Conservation (phyloP, 1,140 invertebrate species). For the Drosophila tristis region DNA sequence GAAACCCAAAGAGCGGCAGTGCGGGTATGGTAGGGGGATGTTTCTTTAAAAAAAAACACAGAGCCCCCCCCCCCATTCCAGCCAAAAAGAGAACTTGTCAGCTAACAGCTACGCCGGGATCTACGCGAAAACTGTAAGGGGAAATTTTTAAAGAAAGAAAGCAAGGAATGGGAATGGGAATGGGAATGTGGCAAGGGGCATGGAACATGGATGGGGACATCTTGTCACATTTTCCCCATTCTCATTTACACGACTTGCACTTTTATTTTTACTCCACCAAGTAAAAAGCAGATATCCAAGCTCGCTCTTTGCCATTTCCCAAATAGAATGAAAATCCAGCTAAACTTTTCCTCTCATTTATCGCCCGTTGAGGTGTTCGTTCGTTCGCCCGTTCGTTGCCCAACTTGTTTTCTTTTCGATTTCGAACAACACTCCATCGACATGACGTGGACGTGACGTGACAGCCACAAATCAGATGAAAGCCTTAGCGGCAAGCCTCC, state of each 20-base stretch:
- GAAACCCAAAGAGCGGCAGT: conserved; percentile 10
- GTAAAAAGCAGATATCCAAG: too few relatives aligned
- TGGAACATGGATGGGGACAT: conserved; percentile 13
- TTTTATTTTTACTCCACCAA: conserved; percentile 9
- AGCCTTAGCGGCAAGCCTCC: conserved; percentile 9
- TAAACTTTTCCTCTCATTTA: not conserved
- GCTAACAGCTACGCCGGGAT: not conserved
- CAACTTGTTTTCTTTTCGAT: conserved; percentile 6
- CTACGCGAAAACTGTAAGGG: conserved; percentile 21
- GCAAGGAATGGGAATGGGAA: conserved; percentile 8
- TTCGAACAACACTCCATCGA: conserved; percentile 32
- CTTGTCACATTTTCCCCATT: conserved; percentile 24
- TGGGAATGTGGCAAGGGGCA: too few relatives aligned
- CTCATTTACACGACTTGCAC: conserved; percentile 33
- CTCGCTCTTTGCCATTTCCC: not conserved
- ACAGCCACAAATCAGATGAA: conserved; percentile 38
- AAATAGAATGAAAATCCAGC: not conserved
- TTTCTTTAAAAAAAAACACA: conserved; percentile 34
- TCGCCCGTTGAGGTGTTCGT: too few relatives aligned
- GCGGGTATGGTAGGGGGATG: conserved; percentile 28
- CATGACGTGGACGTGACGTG: conserved; percentile 15
- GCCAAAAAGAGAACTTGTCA: conserved; percentile 60
- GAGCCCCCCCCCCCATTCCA: conserved; percentile 20
- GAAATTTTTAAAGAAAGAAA: conserved; percentile 19
- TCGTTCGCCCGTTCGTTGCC: not conserved